phyloP scores from a whole-genome alignment of 2,113 vertebrate genomes.

The Xiphophorus hellerii region DNA sequence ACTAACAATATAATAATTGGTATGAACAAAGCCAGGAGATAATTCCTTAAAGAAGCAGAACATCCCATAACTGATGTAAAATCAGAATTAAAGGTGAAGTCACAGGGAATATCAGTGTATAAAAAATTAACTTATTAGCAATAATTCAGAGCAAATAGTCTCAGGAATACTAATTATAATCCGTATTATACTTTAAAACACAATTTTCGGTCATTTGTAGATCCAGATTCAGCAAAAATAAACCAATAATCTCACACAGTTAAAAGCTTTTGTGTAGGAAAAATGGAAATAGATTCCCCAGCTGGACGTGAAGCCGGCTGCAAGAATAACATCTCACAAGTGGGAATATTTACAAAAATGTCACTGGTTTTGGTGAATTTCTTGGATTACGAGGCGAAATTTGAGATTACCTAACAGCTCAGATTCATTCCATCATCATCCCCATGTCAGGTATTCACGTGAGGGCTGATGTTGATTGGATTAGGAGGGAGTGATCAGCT shows the following conservation, averaged over 20 bases:
- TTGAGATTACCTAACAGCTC: background rate
- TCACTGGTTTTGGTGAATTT: background rate
- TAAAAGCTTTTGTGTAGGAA: too few species aligned
- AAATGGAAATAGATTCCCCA: background rate
- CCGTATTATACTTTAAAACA: background rate
- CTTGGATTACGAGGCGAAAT: background rate
- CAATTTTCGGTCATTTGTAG: too few species aligned
- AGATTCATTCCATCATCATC: constrained; percentile 20
- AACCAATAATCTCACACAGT: too few species aligned
- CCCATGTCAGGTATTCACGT: constrained; percentile 31
- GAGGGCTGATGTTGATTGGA: constrained; percentile 60
- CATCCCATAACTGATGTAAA: too few species aligned
- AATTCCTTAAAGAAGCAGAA: too few species aligned
- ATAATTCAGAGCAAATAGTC: background rate
- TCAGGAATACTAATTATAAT: background rate
- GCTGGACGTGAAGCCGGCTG: background rate
- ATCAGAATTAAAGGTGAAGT: too few species aligned
- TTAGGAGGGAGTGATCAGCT: constrained; percentile 54
- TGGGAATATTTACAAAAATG: background rate
- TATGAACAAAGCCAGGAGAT: background rate
- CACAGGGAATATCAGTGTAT: background rate
- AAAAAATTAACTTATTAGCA: background rate
- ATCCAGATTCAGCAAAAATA: too few species aligned
- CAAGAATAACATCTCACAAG: background rate
- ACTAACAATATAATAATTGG: background rate